Base-by-base conservation (phyloP, 2,113 vertebrate genomes). In the Lophura nycthemera region DNA sequence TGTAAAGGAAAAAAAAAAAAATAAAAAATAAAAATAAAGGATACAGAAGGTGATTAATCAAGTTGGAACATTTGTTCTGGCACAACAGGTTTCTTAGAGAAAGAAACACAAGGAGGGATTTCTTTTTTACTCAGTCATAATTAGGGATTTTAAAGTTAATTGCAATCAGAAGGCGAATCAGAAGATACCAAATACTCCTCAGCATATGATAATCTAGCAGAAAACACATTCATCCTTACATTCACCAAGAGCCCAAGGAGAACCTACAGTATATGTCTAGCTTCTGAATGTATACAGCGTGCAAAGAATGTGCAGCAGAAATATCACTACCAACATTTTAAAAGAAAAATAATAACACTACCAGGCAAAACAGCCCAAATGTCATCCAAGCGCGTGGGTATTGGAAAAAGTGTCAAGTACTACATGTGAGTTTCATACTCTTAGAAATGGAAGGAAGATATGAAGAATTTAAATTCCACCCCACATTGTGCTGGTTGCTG, bases 151-250 rank as follows among this genome's bases (percentile, higher is more conserved):
- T 77, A 36, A 71, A 80, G 36, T 88, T 94, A 89, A 80, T 86
- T 92, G 90, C 72, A 86, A 95, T 94, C 83, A 86, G 48, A 91
- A 93, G 47, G 27, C 24, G 78, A 92, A 93, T 87, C 74, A 79
- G 56, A 88, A 88, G 38, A 79, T 77, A 74, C 70, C 83, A 83
- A 96, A 66, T 66, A 83, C 14, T 61, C 81, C 34, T 34, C 12
- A 83, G 36, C 29, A 67, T 56, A 89, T 0, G 13, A 34, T 47
- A 95, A 91, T 88, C 88, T 60, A 67, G 38, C 19, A 83, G 76
- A 59, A 94, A 63, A 40, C 80, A 45, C 24, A 25, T 20, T 16
- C 10, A 63, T 42, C 12, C 8, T 60, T 88, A 64, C 32, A 60
- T 48, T 45, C 29, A 63, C 59, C 75, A 18, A 13, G 52, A 86